Evolutionary conservation across 35 echinoderm and acorn worm species (phyloP), one percentile per base, ranked within the genome.

Genomic region (Patiria miniata): DNA sequence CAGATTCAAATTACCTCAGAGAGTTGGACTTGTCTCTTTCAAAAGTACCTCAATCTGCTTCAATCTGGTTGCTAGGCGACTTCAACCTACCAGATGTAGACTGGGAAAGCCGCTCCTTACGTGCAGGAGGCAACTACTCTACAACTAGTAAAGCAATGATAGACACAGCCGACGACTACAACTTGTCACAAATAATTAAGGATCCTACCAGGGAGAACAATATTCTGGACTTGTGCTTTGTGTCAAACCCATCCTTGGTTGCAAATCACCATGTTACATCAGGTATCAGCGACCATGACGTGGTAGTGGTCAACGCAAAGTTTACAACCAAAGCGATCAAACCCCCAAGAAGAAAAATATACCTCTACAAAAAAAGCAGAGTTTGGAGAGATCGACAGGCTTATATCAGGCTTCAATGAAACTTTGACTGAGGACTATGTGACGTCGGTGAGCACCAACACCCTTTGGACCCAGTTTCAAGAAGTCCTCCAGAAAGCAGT

Each of bases 161-260:
- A 26, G 81, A 89, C 34, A 85, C 89, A 4, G 68, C 86, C 2
- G 5, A 78, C 10, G 91, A 93, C 59, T 68, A 93, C 52, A 88
- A 93, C 36, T 57, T 93, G 15, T 39, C 56, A 14, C 86, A 93
- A 93, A 12, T 77, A 22, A 81, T 85, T 23, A 30, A 58, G 1
- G 79, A 78, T 21, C 91, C 86, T 7, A 89, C 91, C 22, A 84
- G 91, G 84, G 80, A 84, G 12, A 60, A 51, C 15, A 93, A 78
- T 68, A 83, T 93, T 15, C 40, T 93, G 32, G 91, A 93, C 52
- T 40, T 93, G 9, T 93, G 91, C 58, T 93, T 93, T 51, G 89
- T 86, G 59, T 89, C 88, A 22, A 38, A 42, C 39, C 81, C 81
- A 61, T 88, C 92, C 17, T 85, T 80, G 52, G 37, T 93, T 8